Conservation (phyloP, 2,113 vertebrate genomes). For the Microcebus murinus region DNA sequence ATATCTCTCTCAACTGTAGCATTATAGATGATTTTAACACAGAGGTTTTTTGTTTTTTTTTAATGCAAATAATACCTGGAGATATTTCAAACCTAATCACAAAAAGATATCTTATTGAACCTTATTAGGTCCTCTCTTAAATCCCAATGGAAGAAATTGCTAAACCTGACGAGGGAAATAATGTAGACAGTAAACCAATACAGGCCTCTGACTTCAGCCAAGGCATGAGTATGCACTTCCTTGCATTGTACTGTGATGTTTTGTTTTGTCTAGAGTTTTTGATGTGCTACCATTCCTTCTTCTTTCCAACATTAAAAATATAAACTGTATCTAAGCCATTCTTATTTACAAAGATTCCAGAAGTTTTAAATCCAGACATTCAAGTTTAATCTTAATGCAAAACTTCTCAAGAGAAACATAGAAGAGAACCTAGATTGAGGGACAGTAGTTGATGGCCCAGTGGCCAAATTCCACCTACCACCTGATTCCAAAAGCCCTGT, state of each 20-base stretch:
- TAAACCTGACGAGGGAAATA: background rate
- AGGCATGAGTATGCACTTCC: accelerated
- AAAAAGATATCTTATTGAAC: background rate
- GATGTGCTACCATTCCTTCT: background rate
- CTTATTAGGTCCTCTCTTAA: background rate
- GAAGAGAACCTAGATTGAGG: background rate
- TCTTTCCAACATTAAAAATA: background rate
- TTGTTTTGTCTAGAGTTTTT: background rate
- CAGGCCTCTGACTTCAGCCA: background rate
- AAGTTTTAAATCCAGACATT: background rate
- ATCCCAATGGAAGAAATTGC: background rate
- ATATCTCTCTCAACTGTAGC: background rate
- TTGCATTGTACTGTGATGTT: background rate
- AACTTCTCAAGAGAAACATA: background rate
- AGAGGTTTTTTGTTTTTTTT: background rate
- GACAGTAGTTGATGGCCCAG: background rate
- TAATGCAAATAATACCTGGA: background rate
- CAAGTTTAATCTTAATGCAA: background rate
- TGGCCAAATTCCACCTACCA: background rate
- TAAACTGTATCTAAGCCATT: background rate
- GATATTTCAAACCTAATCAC: background rate
- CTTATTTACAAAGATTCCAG: background rate
- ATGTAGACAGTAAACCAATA: background rate
- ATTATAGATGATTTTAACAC: background rate
- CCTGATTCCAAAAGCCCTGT: background rate